A percentile compares a stretch with the other conserved stretches of the same genome.
Evolutionary conservation across 1,140 invertebrate species (phyloP).

Genomic region (Yoshiicerus persimilis): DNA sequence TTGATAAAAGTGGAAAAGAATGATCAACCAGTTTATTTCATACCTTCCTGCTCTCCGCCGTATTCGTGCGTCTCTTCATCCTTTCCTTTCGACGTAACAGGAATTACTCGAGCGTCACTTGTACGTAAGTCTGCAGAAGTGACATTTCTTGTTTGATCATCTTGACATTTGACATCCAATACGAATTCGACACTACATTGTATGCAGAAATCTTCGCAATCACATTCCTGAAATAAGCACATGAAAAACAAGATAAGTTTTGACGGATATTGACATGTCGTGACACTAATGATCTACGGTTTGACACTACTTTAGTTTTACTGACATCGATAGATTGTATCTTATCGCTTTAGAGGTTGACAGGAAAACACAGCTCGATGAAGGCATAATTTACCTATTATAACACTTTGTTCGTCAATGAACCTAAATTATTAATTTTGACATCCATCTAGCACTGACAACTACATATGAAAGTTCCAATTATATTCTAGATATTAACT

Average conservation of each 20-base stretch:
- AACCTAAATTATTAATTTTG: too few relatives aligned
- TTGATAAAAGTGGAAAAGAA: too few relatives aligned
- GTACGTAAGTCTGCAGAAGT: slow-evolving; percentile 96
- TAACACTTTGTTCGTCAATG: too few relatives aligned
- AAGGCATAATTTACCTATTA: too few relatives aligned
- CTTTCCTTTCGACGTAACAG: slow-evolving; percentile 84
- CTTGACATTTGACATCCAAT: slow-evolving; percentile 91
- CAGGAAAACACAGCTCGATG: too few relatives aligned
- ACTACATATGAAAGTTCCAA: too few relatives aligned
- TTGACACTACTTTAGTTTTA: too few relatives aligned
- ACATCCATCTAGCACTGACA: too few relatives aligned
- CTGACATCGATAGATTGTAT: too few relatives aligned
- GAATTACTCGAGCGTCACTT: slow-evolving; percentile 84
- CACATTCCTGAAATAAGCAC: slow-evolving; percentile 73
- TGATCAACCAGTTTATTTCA: too few relatives aligned
- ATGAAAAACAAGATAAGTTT: background rate
- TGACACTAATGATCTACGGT: background rate
- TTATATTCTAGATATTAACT: too few relatives aligned
- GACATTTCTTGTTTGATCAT: slow-evolving; percentile 90
- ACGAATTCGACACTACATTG: slow-evolving; percentile 98
- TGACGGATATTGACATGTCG: background rate
- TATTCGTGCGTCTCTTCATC: slow-evolving; percentile 91
- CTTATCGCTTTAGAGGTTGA: too few relatives aligned
- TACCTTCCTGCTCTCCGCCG: slow-evolving; percentile 69
- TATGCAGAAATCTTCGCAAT: slow-evolving; percentile 93